A percentile compares a stretch with the other conserved stretches of the same genome.
phyloP scores from a whole-genome alignment of 2,888 invertebrate species.

The Agrotis segetum region DNA sequence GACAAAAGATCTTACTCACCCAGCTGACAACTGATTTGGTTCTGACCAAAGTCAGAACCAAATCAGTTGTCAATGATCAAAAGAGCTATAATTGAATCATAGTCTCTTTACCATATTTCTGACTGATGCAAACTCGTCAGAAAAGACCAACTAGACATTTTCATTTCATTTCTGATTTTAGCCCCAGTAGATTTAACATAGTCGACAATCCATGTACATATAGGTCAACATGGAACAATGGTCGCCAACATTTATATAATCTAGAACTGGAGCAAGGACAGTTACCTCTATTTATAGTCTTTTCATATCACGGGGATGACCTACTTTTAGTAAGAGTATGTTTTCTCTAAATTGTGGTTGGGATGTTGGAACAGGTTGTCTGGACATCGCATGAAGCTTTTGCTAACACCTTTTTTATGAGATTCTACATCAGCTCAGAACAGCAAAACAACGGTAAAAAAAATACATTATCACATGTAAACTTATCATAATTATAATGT shows the following conservation, averaged over 20 bases:
- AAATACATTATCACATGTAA: neutral
- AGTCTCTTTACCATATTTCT: conserved; percentile 15
- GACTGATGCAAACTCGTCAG: conserved; percentile 7
- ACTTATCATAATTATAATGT: neutral
- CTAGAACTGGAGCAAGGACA: conserved; percentile 53
- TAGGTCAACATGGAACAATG: conserved; percentile 40
- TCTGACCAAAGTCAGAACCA: neutral
- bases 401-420: neutral
- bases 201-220: conserved; percentile 19
- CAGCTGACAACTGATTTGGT: too few relatives aligned
- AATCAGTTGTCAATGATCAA: conserved; percentile 13
- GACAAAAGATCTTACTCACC: neutral
- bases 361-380: neutral
- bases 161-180: conserved; percentile 12
- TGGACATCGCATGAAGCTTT: conserved; percentile 7
- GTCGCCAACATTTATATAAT: conserved; percentile 36
- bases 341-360: conserved; percentile 3
- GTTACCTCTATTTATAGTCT: conserved; percentile 48
- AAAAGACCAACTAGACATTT: neutral
- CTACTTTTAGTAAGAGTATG: conserved; percentile 24
- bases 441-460: neutral
- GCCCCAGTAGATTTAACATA: conserved; percentile 17
- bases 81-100: conserved; percentile 16
- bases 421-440: neutral
- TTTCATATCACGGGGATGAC: conserved; percentile 51